These are phyloP conservation scores for Chelonoidis abingdonii DNA, from an alignment of 2,113 vertebrate species.

Conservation along the genomic window DNA sequence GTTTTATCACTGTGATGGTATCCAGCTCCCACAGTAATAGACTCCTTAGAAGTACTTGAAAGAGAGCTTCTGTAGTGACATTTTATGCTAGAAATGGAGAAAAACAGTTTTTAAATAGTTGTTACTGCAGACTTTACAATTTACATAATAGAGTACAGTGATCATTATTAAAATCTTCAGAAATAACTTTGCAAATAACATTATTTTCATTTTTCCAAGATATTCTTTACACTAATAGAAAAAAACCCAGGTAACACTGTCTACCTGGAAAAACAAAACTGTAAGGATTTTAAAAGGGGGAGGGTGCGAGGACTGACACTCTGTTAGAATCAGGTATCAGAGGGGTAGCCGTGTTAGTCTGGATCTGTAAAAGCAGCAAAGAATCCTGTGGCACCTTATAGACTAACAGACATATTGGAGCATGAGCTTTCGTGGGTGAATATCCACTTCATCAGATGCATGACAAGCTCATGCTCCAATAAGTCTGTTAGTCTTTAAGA, in stretches of 20 bases:
- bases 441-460: too few species aligned
- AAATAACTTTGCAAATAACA: background rate
- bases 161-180: background rate
- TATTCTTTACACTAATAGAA: background rate
- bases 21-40: background rate
- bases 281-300: background rate
- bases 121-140: background rate
- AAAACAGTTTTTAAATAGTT: background rate
- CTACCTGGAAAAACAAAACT: conserved; percentile 20
- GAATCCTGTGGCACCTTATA: too few species aligned
- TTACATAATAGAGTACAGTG: background rate
- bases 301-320: background rate
- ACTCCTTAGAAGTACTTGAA: background rate
- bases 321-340: background rate
- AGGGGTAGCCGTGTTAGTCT: too few species aligned
- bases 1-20: background rate
- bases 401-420: too few species aligned
- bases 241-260: background rate
- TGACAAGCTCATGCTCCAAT: too few species aligned
- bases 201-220: background rate
- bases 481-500: too few species aligned
- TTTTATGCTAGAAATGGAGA: background rate
- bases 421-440: too few species aligned
- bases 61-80: background rate
- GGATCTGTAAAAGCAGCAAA: too few species aligned